These are phyloP conservation scores for Bettongia penicillata DNA, from an alignment of 2,113 vertebrate species.

Conservation along the genomic window DNA sequence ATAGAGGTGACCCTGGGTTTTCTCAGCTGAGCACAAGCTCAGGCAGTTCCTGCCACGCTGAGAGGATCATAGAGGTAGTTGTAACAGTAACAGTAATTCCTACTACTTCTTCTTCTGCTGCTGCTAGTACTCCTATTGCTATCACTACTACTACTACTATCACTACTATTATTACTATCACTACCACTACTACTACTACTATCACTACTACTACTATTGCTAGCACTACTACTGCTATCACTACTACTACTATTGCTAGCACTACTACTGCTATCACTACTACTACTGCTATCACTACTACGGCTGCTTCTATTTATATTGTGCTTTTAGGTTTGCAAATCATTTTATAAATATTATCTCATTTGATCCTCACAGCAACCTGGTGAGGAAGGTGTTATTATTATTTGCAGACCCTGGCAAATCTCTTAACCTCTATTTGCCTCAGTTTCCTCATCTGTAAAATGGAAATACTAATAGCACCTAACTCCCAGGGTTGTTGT, in stretches of 20 bases:
- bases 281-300: no score
- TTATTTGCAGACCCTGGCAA: neutral
- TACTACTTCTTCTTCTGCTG: neutral
- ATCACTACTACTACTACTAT: no score
- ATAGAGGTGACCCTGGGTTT: neutral
- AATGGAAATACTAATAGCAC: neutral
- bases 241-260: no score
- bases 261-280: no score
- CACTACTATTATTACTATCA: no score
- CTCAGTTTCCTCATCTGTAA: neutral
- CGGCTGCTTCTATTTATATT: neutral
- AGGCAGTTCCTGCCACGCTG: neutral
- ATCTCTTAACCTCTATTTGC: neutral
- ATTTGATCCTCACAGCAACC: neutral
- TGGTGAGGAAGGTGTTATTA: neutral
- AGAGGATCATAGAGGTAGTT: no score
- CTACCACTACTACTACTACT: no score
- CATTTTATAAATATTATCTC: neutral
- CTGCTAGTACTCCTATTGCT: no score
- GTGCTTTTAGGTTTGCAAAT: neutral
- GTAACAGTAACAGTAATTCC: neutral
- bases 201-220: no score
- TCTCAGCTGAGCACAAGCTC: neutral
- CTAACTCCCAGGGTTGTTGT: neutral
- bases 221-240: no score